A percentile compares a stretch with the other conserved stretches of the same genome.
Evolutionary conservation across 1,140 invertebrate genomes (phyloP).

Genomic region (Hylyphantes graminicola): DNA sequence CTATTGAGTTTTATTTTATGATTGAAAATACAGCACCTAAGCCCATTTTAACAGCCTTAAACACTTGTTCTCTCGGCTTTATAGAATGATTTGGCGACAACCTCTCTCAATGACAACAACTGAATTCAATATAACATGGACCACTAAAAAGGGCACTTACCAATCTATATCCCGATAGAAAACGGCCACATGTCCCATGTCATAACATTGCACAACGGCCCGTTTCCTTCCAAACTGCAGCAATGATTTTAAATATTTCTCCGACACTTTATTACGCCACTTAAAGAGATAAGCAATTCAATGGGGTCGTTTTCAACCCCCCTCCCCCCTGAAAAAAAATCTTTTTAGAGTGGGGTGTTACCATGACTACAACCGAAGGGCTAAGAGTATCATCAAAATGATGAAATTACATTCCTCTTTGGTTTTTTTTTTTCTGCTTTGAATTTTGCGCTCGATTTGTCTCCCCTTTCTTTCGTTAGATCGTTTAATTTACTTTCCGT

Average conservation of each 20-base stretch:
- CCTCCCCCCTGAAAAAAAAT: not conserved
- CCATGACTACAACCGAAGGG: conserved; percentile 12
- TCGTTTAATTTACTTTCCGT: not conserved
- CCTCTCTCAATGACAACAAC: conserved; percentile 31
- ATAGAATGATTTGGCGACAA: conserved; percentile 38
- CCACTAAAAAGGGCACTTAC: conserved; percentile 43
- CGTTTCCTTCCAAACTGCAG: too few species aligned
- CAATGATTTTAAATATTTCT: conserved; percentile 50
- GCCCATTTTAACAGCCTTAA: conserved; percentile 14
- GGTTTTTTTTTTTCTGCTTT: not conserved
- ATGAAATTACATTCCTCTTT: conserved; percentile 12
- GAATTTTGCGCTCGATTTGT: not conserved
- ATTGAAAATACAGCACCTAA: too few species aligned
- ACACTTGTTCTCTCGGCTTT: conserved; percentile 37
- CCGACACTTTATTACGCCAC: conserved; percentile 45
- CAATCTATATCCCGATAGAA: too few species aligned
- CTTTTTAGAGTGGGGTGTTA: not conserved
- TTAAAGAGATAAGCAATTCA: conserved; percentile 42
- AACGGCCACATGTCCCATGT: too few species aligned
- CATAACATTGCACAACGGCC: too few species aligned
- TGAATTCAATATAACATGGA: conserved; percentile 50
- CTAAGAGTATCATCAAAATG: not conserved
- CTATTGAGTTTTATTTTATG: too few species aligned
- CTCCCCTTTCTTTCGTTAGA: not conserved
- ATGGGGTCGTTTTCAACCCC: not conserved